Percentiles rank a stretch among this genome's conserved stretches.
phyloP scores from a whole-genome alignment of 2,888 invertebrate species.

The Andrena haemorrhoa region DNA sequence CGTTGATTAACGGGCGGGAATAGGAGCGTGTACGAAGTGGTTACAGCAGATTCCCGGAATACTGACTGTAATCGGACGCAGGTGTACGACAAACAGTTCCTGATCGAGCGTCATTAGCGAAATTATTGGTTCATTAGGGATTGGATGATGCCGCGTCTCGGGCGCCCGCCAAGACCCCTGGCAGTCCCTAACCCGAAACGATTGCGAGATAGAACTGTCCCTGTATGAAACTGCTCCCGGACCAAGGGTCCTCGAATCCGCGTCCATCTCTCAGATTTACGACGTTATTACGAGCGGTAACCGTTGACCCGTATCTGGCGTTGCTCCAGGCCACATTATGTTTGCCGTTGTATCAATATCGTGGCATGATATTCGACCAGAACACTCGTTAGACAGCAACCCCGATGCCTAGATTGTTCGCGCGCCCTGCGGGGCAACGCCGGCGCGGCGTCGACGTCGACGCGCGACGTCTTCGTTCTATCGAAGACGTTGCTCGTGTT shows the following conservation, averaged over 20 bases:
- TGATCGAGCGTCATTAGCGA: conserved; percentile 69
- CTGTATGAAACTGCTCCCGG: conserved; percentile 26
- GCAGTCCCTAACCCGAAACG: conserved; percentile 16
- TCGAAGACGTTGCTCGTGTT: conserved; percentile 16
- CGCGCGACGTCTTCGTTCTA: conserved; percentile 9
- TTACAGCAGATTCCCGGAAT: conserved; percentile 42
- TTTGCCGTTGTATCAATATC: conserved; percentile 64
- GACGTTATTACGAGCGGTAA: conserved; percentile 61
- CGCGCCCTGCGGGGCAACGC: not conserved
- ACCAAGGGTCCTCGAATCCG: conserved; percentile 19
- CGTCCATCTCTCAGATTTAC: conserved; percentile 58
- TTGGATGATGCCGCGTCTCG: conserved; percentile 42
- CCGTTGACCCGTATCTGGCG: conserved; percentile 56
- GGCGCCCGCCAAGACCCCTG: conserved; percentile 9
- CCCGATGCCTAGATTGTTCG: conserved; percentile 28
- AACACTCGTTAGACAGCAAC: conserved; percentile 57
- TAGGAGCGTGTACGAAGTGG: conserved; percentile 27
- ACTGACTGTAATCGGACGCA: conserved; percentile 51
- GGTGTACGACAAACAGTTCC: conserved; percentile 66
- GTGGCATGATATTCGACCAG: conserved; percentile 43
- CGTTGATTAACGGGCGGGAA: conserved; percentile 36
- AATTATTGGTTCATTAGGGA: conserved; percentile 71
- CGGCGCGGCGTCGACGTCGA: conserved; percentile 20
- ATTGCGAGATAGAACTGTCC: conserved; percentile 35
- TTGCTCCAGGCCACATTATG: conserved; percentile 64